These are phyloP conservation scores for Saccopteryx leptura DNA, from an alignment of 2,113 vertebrate genomes.

Conservation along the genomic window DNA sequence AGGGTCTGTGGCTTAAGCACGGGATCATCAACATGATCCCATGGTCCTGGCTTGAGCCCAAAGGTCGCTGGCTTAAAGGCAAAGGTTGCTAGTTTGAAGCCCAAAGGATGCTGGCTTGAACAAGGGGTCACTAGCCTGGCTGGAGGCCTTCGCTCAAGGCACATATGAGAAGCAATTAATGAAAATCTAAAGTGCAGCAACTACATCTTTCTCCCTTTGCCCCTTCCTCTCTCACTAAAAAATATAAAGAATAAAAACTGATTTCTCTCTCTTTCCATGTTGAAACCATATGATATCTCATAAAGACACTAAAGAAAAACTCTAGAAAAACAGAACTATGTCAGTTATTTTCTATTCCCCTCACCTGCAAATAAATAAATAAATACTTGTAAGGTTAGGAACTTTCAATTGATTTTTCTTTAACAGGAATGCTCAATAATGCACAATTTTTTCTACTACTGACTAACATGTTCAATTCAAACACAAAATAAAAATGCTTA, in stretches of 20 bases:
- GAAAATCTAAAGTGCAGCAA: too few relatives aligned
- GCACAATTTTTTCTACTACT: conserved; percentile 5
- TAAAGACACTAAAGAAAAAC: conserved; percentile 26
- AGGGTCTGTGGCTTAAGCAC: too few relatives aligned
- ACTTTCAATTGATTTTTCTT: background rate
- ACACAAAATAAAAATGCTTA: background rate
- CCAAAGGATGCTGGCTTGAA: too few relatives aligned
- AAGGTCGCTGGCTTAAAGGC: too few relatives aligned
- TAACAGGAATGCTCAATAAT: background rate
- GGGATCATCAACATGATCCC: too few relatives aligned
- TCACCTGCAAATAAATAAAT: background rate
- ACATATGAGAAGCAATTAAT: too few relatives aligned
- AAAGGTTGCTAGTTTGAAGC: too few relatives aligned
- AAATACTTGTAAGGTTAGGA: background rate
- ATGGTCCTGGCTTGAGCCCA: too few relatives aligned
- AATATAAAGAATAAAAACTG: background rate
- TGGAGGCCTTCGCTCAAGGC: too few relatives aligned
- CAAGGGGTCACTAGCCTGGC: too few relatives aligned
- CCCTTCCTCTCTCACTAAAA: too few relatives aligned
- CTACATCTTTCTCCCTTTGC: too few relatives aligned
- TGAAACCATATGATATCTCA: background rate
- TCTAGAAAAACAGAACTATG: background rate
- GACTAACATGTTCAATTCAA: background rate
- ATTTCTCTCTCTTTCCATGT: background rate
- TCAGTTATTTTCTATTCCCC: background rate